phyloP scores from a whole-genome alignment of 1,140 invertebrate genomes.

The Hylaeus anthracinus region DNA sequence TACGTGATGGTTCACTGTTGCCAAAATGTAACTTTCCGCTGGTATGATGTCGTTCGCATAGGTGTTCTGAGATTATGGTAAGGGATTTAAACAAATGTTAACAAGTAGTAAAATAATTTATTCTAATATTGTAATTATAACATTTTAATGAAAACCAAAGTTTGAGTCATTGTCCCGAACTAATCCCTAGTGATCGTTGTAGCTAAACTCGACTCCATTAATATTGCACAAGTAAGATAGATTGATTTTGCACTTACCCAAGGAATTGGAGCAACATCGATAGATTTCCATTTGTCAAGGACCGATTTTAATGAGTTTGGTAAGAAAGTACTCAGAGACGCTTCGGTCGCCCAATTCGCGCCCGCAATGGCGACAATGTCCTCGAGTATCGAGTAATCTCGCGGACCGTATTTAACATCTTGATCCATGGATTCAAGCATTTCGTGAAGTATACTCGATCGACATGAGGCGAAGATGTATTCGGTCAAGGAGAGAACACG shows the following conservation, averaged over 20 bases:
- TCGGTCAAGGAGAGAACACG: constrained; percentile 84
- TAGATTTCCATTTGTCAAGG: constrained; percentile 85
- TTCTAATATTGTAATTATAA: too few relatives aligned
- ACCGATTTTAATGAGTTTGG: constrained; percentile 83
- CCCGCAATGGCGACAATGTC: constrained; percentile 85
- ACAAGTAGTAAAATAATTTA: background rate
- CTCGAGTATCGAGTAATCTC: constrained; percentile 81
- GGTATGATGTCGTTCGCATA: constrained; percentile 91
- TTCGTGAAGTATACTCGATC: constrained; percentile 82
- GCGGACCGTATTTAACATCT: constrained; percentile 78
- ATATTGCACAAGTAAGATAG: background rate
- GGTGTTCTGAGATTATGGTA: constrained; percentile 82
- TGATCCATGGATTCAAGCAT: constrained; percentile 80
- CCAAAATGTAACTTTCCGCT: constrained; percentile 89
- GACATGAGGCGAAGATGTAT: constrained; percentile 81
- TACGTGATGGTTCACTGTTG: constrained; percentile 83
- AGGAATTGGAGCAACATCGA: constrained; percentile 80
- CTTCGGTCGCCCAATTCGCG: constrained; percentile 81
- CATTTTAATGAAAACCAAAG: too few relatives aligned
- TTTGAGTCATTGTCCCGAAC: too few relatives aligned
- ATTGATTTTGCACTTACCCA: constrained; percentile 67
- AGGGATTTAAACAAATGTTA: background rate
- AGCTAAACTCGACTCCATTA: background rate
- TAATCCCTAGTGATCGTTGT: too few relatives aligned
- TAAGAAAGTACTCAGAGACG: constrained; percentile 82